Base-by-base conservation (phyloP, 37 sponge, comb jelly and placozoan genomes). In the Agelas oroides region DNA sequence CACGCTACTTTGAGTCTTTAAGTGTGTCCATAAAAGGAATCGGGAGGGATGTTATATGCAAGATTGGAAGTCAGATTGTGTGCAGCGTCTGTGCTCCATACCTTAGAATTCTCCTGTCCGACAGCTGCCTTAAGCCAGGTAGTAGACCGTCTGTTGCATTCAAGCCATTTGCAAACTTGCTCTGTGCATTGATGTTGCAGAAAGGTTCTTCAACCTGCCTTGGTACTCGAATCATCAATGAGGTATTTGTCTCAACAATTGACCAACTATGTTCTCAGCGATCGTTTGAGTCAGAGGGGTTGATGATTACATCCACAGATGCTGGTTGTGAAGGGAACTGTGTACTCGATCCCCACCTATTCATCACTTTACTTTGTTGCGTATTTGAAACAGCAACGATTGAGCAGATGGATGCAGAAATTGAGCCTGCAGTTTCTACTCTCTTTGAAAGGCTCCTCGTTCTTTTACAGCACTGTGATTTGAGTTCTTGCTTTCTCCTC, bases 401-500 rank as follows among this genome's bases (percentile, higher is more conserved):
- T 11, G 78, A 77, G 70, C 33, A 21, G 19, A 46, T 46, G 46
- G 14, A 60, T 25, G 56, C 35, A 0, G 76, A 34, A n/a, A 28
- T 28, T 32, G 34, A 31, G 5, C 23, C 33, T 40, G 36, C 57
- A 21, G 5, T 86, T 59, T 70, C 80, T 5, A n/a, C 64, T 13
- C 41, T 86, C 12, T 87, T 92, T 40, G 53, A 23, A 34, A 19
- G 31, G 5, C 54, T 79, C 31, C 34, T 87, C 5, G 17, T 17
- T 16, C 79, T 92, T 20, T 64, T 92, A 53, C 38, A 80, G n/a
- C 41, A 53, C 23, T 23, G 56, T 20, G 59, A 78, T 12, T 24
- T 28, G 40, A 30, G 38, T 23, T 55, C 71, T 23, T 87, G 88
- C 41, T 84, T 75, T 36, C 65, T 85, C 30, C n/a, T 88, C 6